Conservation (phyloP, 2,113 vertebrate genomes). For the Acanthisitta chloris region DNA sequence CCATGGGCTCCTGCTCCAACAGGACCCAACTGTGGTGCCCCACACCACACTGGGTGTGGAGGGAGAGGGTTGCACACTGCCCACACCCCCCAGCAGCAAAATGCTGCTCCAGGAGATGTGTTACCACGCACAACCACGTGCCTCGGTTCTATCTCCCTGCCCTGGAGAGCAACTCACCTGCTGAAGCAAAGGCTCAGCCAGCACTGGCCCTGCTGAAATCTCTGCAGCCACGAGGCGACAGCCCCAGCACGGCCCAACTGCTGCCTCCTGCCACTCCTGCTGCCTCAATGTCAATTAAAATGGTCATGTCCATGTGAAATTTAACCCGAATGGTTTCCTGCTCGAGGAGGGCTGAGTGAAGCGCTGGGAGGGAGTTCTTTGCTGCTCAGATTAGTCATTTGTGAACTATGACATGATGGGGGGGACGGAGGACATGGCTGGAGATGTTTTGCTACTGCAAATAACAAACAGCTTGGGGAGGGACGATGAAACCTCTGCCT, state of each 20-base stretch:
- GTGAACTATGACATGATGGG: neutral
- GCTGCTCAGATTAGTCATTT: neutral
- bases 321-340: neutral
- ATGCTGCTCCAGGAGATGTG: neutral
- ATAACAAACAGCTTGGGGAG: neutral
- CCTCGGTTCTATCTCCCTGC: neutral
- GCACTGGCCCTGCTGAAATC: neutral
- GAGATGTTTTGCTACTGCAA: neutral
- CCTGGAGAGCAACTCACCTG: neutral
- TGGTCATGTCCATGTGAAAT: neutral
- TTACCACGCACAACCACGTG: neutral
- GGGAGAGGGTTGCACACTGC: neutral
- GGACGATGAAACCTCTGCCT: neutral
- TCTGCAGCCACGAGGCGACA: neutral
- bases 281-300: neutral
- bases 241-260: neutral
- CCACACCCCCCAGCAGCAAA: rapidly evolving
- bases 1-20: rapidly evolving
- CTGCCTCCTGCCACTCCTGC: neutral
- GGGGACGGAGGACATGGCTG: rapidly evolving
- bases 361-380: neutral
- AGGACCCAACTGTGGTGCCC: neutral
- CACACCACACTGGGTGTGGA: rapidly evolving
- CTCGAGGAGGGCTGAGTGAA: neutral
- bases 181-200: neutral